Evolutionary conservation across 1,140 invertebrate genomes (phyloP).

Genomic region (Bilobella aurantiaca): DNA sequence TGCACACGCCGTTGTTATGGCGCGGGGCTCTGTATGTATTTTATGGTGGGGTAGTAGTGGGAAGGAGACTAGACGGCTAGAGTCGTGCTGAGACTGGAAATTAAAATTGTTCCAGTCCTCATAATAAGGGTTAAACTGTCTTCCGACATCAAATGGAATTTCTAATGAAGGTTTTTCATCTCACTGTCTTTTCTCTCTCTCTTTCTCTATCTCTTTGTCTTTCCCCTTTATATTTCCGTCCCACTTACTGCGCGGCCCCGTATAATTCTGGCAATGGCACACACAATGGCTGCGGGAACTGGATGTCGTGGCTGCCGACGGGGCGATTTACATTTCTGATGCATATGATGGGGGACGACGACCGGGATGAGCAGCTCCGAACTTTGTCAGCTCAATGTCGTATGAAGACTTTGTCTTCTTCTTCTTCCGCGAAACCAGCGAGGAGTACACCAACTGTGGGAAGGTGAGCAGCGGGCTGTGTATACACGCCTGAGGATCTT

Average conservation of each 20-base stretch:
- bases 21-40: too few relatives aligned
- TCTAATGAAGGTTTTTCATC: conserved; percentile 23
- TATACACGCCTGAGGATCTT: neutral
- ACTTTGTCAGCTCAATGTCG: conserved; percentile 89
- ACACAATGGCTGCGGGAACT: too few relatives aligned
- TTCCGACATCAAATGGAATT: conserved; percentile 27
- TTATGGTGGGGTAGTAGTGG: too few relatives aligned
- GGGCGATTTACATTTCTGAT: conserved; percentile 36
- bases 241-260: too few relatives aligned
- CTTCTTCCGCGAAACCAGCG: conserved; percentile 90
- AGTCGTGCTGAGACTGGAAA: conserved; percentile 1
- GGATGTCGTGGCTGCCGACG: too few relatives aligned
- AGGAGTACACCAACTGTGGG: conserved; percentile 92
- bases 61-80: too few relatives aligned
- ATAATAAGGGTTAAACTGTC: conserved; percentile 9
- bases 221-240: neutral
- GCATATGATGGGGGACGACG: too few relatives aligned
- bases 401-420: conserved; percentile 91
- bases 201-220: neutral
- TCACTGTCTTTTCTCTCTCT: neutral
- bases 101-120: conserved; percentile 27
- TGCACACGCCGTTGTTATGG: too few relatives aligned
- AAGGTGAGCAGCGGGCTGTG: conserved; percentile 51
- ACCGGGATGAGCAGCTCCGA: too few relatives aligned
- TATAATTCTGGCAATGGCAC: too few relatives aligned